phyloP scores from a whole-genome alignment of 2,113 vertebrate genomes.

The Phocoena phocoena region DNA sequence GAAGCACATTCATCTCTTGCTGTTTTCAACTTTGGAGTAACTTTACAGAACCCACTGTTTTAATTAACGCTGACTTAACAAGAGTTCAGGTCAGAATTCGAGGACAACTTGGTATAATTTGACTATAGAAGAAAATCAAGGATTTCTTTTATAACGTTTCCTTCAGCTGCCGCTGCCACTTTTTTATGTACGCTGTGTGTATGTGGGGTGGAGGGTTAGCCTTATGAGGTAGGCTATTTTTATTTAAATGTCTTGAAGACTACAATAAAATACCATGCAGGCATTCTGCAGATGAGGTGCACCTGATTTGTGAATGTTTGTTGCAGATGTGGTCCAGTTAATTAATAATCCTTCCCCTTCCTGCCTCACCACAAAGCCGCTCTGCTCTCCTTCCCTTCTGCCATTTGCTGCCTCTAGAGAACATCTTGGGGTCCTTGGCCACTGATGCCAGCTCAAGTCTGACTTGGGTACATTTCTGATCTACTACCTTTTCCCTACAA shows the following conservation, averaged over 20 bases:
- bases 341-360: no score
- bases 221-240: neutral
- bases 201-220: neutral
- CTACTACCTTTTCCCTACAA: neutral
- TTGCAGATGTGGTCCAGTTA: neutral
- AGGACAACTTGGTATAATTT: conserved; percentile 16
- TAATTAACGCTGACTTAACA: conserved; percentile 17
- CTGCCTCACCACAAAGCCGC: neutral
- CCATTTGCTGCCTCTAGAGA: neutral
- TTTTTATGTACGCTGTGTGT: neutral
- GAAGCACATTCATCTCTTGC: neutral
- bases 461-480: neutral
- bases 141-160: conserved; percentile 2
- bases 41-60: neutral
- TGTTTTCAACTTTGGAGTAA: conserved; percentile 29
- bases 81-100: conserved; percentile 29
- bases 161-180: neutral
- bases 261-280: neutral
- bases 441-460: neutral
- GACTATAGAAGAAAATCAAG: neutral
- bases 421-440: neutral
- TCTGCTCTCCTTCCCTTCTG: neutral
- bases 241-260: neutral
- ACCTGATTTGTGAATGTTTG: neutral
- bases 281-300: neutral